Conservation (phyloP, 2,113 vertebrate species). For the Psilopogon haemacephalus region DNA sequence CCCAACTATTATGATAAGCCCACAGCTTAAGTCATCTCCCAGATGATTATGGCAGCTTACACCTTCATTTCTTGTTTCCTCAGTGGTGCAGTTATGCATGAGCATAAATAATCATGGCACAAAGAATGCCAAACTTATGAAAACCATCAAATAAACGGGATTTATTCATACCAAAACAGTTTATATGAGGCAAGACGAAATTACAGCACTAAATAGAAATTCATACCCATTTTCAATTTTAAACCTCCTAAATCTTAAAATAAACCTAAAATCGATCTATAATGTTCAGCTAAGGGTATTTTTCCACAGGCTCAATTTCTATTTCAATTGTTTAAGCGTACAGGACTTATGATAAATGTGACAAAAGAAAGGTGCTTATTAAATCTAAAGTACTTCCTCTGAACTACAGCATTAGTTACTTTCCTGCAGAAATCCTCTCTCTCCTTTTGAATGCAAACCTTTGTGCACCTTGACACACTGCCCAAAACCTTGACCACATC, state of each 20-base stretch:
- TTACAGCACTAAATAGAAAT: neutral
- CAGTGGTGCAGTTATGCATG: neutral
- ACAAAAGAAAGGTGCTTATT: neutral
- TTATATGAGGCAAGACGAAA: neutral
- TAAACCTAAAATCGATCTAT: neutral
- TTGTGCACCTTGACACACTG: neutral
- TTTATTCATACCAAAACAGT: neutral
- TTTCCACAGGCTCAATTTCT: neutral
- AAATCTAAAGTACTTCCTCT: neutral
- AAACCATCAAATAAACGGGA: neutral
- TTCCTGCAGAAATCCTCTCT: neutral
- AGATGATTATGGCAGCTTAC: neutral
- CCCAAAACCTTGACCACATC: neutral
- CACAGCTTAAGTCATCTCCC: neutral
- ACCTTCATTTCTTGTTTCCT: neutral
- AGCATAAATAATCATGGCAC: neutral
- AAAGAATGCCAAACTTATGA: neutral
- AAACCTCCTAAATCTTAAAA: neutral
- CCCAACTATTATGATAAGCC: neutral
- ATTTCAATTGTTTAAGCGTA: neutral
- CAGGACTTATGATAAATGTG: neutral
- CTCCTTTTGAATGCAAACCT: neutral
- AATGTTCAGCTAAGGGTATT: neutral
- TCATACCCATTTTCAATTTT: neutral
- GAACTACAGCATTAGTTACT: neutral